Evolutionary conservation across 1,140 invertebrate genomes (phyloP).

Genomic region (Drosophila asahinai): DNA sequence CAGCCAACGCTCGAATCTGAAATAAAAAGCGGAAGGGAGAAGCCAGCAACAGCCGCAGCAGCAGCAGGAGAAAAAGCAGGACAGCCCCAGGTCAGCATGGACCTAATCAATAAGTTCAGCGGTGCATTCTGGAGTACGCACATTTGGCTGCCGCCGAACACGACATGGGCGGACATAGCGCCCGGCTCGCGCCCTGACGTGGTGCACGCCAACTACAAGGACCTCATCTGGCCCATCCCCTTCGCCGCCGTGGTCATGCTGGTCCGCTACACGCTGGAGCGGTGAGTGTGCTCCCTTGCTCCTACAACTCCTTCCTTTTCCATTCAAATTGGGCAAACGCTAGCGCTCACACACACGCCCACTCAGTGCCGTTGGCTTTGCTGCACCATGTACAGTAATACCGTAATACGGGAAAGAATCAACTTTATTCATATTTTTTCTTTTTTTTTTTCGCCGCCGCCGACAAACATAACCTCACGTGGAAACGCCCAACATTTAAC

Average conservation of each 20-base stretch:
- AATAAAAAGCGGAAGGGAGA: constrained; percentile 15
- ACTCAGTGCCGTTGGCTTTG: constrained; percentile 1
- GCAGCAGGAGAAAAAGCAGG: constrained; percentile 6
- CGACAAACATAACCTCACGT: constrained; percentile 79
- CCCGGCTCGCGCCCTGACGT: constrained; percentile 91
- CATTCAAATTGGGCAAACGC: constrained; percentile 22
- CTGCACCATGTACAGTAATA: constrained; percentile 66
- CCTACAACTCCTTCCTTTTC: constrained; percentile 1
- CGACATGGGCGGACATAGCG: constrained; percentile 94
- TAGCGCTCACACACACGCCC: constrained; percentile 30
- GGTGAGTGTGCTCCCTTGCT: constrained; percentile 86
- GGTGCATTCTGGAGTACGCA: constrained; percentile 92
- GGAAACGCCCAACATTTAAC: constrained; percentile 78
- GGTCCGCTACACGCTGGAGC: constrained; percentile 92
- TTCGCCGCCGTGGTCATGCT: constrained; percentile 91
- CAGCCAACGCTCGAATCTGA: constrained; percentile 9
- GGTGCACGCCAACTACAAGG: constrained; percentile 92
- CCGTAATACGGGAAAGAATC: constrained; percentile 23
- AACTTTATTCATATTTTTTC: constrained; percentile 44
- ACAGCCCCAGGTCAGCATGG: constrained; percentile 49
- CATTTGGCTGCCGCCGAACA: constrained; percentile 95
- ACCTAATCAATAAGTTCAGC: constrained; percentile 69
- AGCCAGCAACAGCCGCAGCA: constrained; percentile 10
- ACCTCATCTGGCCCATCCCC: constrained; percentile 93
- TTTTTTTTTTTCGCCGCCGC: constrained; percentile 18